Percentiles rank a stretch among this genome's conserved stretches.
Evolutionary conservation across 2,888 invertebrate species (phyloP).

Genomic region (Heliconius aoede): DNA sequence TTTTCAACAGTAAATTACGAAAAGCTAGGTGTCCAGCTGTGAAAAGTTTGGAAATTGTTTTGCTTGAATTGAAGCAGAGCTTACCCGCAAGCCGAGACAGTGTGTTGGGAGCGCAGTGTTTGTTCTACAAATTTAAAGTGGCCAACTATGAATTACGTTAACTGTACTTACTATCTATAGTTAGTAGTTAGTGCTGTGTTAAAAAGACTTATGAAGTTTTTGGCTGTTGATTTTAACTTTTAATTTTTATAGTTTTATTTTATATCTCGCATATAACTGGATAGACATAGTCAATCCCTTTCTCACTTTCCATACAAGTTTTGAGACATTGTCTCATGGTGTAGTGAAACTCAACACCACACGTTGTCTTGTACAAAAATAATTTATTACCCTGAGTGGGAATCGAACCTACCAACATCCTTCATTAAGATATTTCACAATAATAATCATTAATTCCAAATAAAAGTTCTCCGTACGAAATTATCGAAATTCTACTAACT

Average conservation of each 20-base stretch:
- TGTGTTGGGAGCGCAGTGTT: constrained; percentile 29
- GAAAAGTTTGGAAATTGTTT: constrained; percentile 59
- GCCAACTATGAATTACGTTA: constrained; percentile 10
- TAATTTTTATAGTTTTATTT: not conserved
- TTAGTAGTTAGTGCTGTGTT: not conserved
- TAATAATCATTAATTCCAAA: not conserved
- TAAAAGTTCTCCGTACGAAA: not conserved
- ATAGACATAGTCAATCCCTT: not conserved
- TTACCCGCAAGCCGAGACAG: constrained; percentile 46
- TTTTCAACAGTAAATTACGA: constrained; percentile 38
- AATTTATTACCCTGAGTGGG: not conserved
- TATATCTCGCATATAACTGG: not conserved
- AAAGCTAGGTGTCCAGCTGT: constrained; percentile 50
- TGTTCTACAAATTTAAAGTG: constrained; percentile 7
- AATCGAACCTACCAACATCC: not conserved
- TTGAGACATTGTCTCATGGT: not conserved
- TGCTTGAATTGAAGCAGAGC: constrained; percentile 49
- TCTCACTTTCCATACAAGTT: not conserved
- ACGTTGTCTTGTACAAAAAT: not conserved
- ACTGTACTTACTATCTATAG: not conserved
- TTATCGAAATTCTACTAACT: not conserved
- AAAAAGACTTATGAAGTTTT: not conserved
- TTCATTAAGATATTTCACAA: not conserved
- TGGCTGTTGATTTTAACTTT: not conserved
- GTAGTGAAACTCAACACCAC: no score